Evolutionary conservation across 2,113 vertebrate genomes (phyloP).

Genomic region (Tachysurus fulvidraco): DNA sequence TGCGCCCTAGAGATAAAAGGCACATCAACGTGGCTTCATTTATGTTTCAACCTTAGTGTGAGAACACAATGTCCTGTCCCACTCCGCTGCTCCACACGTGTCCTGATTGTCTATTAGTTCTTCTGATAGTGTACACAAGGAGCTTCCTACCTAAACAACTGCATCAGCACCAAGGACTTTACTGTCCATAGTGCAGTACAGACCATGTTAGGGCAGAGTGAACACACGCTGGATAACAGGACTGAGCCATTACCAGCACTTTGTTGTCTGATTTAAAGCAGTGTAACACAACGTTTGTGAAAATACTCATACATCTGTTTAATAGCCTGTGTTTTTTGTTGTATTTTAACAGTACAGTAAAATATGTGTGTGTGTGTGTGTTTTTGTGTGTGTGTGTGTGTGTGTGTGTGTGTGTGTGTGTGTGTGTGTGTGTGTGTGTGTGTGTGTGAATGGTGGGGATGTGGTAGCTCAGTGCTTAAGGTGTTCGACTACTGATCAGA

Average conservation of each 20-base stretch:
- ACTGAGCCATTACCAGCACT: constrained; percentile 39
- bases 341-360: not conserved
- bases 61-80: constrained; percentile 23
- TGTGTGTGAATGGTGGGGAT: too few relatives aligned
- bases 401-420: too few relatives aligned
- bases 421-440: too few relatives aligned
- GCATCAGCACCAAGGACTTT: constrained; percentile 40
- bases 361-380: not conserved
- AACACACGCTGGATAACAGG: constrained; percentile 44
- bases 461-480: too few relatives aligned
- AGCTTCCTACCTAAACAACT: constrained; percentile 38
- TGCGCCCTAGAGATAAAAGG: not conserved
- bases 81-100: constrained; percentile 16
- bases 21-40: not conserved
- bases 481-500: too few relatives aligned
- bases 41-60: not conserved
- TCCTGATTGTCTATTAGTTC: not conserved
- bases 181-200: constrained; percentile 14
- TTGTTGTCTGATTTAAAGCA: not conserved
- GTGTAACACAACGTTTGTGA: constrained; percentile 1
- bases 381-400: not conserved
- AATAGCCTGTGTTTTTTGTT: not conserved
- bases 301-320: not conserved
- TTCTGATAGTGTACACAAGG: not conserved
- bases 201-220: constrained; percentile 38